Percentiles rank a stretch among this genome's conserved stretches.
Evolutionary conservation across 2,797 vertebrate genomes (phyloP).

Genomic region (Acipenser ruthenus): DNA sequence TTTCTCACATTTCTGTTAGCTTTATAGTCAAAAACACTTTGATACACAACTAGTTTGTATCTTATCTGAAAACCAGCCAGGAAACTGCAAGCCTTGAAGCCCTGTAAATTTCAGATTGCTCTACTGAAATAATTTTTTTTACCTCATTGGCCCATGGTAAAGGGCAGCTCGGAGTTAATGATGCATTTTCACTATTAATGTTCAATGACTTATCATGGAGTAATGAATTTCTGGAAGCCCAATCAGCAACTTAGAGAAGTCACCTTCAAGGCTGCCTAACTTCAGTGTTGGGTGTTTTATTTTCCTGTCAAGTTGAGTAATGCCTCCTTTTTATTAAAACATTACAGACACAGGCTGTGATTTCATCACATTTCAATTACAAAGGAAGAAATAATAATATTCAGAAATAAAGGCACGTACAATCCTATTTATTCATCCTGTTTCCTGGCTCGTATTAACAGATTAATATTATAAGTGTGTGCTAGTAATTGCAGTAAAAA

Average conservation of each 20-base stretch:
- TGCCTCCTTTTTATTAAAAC: constrained; percentile 1
- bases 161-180: constrained; percentile 48
- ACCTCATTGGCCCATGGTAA: constrained; percentile 36
- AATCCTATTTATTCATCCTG: no score
- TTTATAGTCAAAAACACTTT: no score
- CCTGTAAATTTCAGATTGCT: no score
- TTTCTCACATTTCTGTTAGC: no score
- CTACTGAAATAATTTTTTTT: not conserved
- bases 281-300: constrained; percentile 23
- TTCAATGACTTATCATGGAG: constrained; percentile 35
- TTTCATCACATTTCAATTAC: not conserved
- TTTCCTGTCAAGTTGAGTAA: constrained; percentile 17
- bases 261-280: constrained; percentile 43
- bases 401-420: no score
- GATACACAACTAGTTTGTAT: no score
- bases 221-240: constrained; percentile 44
- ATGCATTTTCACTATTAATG: constrained; percentile 47
- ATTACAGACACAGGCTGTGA: not conserved
- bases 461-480: no score
- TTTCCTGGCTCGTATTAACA: no score
- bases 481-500: no score
- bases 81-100: no score
- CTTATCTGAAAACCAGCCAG: no score
- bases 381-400: not conserved
- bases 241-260: constrained; percentile 47